Percentiles rank a stretch among this genome's conserved stretches.
Conservation (phyloP, 2,888 invertebrate species). For the Cosmia pyralina region DNA sequence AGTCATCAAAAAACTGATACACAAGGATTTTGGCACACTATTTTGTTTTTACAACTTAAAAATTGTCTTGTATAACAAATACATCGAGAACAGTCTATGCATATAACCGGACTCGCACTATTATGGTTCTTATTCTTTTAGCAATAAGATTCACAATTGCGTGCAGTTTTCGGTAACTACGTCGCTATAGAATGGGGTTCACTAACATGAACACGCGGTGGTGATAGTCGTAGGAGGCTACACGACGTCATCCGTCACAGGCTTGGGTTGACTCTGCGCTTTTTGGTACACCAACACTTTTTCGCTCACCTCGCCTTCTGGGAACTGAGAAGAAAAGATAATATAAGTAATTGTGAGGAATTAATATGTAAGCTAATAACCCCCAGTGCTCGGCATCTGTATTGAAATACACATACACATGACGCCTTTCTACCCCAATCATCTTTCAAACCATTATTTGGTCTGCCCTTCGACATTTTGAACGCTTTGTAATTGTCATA, state of each 20-base stretch:
- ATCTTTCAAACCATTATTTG: not conserved
- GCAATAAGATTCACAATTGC: constrained; percentile 29
- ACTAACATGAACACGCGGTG: constrained; percentile 51
- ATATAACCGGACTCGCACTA: constrained; percentile 30
- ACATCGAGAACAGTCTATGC: constrained; percentile 50
- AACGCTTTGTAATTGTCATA: not conserved
- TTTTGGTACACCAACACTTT: constrained; percentile 83
- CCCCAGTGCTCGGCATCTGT: not conserved
- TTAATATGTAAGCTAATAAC: not conserved
- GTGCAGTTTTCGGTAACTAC: constrained; percentile 16
- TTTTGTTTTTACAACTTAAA: not conserved
- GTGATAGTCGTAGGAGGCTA: constrained; percentile 59
- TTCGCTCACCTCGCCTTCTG: constrained; percentile 84
- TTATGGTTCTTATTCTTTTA: constrained; percentile 18
- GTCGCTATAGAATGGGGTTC: constrained; percentile 49
- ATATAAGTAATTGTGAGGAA: not conserved
- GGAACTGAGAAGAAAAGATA: constrained; percentile 75
- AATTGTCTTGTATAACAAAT: not conserved
- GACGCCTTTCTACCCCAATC: not conserved
- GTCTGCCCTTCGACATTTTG: too few relatives aligned
- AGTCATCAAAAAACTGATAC: constrained; percentile 13
- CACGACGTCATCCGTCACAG: constrained; percentile 71
- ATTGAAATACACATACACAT: not conserved
- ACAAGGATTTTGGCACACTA: constrained; percentile 32
- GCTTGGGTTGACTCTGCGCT: constrained; percentile 63